Evolutionary conservation across 2,113 vertebrate species (phyloP).

Genomic region (Semnornis frantzii): DNA sequence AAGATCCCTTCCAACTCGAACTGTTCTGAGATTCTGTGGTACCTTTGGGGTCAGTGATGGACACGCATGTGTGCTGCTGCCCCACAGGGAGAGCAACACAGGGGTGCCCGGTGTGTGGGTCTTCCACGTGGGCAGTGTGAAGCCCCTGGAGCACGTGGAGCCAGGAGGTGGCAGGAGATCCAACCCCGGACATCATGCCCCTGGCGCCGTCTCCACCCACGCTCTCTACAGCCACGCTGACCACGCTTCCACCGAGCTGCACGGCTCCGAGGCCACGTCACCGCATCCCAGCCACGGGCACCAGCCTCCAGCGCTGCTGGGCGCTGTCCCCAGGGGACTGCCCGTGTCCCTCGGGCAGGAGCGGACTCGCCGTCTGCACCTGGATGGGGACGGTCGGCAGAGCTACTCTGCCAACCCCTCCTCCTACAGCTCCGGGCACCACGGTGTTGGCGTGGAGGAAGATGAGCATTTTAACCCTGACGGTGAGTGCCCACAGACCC

Average conservation of each 20-base stretch:
- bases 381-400: background rate
- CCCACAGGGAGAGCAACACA: slow-evolving; percentile 84
- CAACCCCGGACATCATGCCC: background rate
- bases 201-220: background rate
- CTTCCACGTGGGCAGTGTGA: slow-evolving; percentile 85
- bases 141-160: slow-evolving; percentile 80
- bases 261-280: accelerated
- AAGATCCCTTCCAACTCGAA: background rate
- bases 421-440: slow-evolving; percentile 58
- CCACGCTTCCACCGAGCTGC: background rate
- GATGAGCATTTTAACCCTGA: slow-evolving; percentile 79
- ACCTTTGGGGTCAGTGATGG: background rate
- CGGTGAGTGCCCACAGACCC: slow-evolving; percentile 73
- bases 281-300: background rate
- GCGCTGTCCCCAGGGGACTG: background rate
- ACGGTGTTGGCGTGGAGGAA: slow-evolving; percentile 82
- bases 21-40: background rate
- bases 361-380: slow-evolving; percentile 6
- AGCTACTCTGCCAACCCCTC: background rate
- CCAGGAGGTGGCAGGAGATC: slow-evolving; percentile 59
- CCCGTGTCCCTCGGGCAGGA: background rate
- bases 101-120: slow-evolving; percentile 90
- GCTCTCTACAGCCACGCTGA: background rate
- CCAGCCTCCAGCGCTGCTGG: background rate
- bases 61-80: background rate